Conservation (phyloP, 2,797 vertebrate genomes). For the Holocentrus rufus region DNA sequence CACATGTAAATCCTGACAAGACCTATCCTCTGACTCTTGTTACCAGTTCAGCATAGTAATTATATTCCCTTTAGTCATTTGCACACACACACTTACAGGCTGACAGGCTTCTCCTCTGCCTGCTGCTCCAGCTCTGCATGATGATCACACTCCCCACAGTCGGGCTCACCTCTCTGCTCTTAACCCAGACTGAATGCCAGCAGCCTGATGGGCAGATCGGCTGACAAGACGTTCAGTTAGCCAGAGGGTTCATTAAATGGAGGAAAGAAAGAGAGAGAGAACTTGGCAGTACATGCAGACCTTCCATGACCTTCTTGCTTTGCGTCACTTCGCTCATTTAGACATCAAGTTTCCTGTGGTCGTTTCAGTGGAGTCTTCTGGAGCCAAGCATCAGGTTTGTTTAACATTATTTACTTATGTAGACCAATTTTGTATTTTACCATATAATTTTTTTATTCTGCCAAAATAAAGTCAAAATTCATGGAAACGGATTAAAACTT, state of each 20-base stretch:
- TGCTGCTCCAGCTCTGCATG: constrained; percentile 36
- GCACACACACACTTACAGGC: neutral
- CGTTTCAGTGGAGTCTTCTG: no score
- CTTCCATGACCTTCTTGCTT: neutral
- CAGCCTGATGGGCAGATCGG: neutral
- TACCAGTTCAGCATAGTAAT: neutral
- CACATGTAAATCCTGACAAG: neutral
- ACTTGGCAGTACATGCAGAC: constrained; percentile 2
- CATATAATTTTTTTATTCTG: no score
- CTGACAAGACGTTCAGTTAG: constrained; percentile 2
- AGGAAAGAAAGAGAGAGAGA: constrained; percentile 12
- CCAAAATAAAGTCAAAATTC: no score
- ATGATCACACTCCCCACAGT: constrained; percentile 30
- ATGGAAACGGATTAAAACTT: no score
- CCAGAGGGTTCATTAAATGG: constrained; percentile 5
- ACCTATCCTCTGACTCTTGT: neutral
- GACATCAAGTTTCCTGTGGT: no score
- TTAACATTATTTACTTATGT: no score
- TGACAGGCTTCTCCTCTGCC: constrained; percentile 5
- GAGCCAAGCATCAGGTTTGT: no score
- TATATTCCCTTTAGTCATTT: neutral
- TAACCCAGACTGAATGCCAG: neutral
- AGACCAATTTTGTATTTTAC: no score
- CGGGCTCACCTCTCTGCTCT: constrained; percentile 2
- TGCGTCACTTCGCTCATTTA: neutral